Evolutionary conservation across 2,113 vertebrate species (phyloP).

Genomic region (Dolichallabes microphthalmus): DNA sequence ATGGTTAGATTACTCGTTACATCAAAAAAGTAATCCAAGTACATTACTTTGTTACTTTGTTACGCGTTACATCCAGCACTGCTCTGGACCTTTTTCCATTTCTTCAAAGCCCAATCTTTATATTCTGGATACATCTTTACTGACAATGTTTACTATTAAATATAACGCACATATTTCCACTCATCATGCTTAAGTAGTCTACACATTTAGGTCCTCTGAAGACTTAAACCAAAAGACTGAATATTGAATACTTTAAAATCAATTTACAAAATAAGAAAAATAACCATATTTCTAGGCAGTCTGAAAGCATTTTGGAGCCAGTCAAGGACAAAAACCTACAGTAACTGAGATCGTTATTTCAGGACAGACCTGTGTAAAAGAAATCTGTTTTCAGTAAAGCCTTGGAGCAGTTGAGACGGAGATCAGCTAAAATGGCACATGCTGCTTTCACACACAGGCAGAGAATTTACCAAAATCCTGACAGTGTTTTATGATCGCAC

Average conservation of each 20-base stretch:
- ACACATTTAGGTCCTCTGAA: background rate
- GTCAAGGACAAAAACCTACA: background rate
- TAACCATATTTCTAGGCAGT: background rate
- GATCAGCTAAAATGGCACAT: background rate
- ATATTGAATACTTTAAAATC: background rate
- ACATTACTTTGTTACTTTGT: no score
- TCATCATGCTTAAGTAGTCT: background rate
- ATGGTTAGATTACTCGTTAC: no score
- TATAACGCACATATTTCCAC: background rate
- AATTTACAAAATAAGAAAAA: background rate
- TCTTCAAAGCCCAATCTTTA: no score
- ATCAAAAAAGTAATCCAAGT: no score
- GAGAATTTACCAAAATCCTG: background rate
- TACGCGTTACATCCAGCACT: no score
- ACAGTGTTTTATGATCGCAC: conserved; percentile 2
- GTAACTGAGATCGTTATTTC: conserved; percentile 25
- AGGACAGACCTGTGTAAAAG: conserved; percentile 9
- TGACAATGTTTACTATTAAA: background rate
- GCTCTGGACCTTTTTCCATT: no score
- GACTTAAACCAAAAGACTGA: background rate
- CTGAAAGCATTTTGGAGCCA: conserved; percentile 2
- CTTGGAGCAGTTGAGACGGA: conserved; percentile 12
- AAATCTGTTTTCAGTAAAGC: conserved; percentile 27
- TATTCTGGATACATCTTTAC: no score
- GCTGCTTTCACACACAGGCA: background rate